Conservation (phyloP, 2,797 vertebrate species). For the Chaenodraco wilsoni region DNA sequence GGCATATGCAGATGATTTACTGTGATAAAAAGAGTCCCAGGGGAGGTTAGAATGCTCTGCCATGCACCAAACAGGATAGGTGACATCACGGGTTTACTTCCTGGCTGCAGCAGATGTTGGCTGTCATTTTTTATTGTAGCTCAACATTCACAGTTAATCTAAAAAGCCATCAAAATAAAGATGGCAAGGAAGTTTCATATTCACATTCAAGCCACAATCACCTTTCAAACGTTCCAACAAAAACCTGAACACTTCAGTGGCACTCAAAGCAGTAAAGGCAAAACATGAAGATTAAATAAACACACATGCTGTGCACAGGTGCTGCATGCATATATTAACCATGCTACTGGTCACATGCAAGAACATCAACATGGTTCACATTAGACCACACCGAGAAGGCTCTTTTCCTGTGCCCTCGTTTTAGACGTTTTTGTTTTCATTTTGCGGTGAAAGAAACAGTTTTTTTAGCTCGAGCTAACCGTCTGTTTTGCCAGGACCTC, state of each 20-base stretch:
- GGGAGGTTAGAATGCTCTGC: constrained; percentile 26
- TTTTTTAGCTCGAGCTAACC: constrained; percentile 53
- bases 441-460: constrained; percentile 58
- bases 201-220: constrained; percentile 26
- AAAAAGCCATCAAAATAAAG: constrained; percentile 4
- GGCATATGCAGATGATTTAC: constrained; percentile 37
- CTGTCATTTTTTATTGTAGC: constrained; percentile 32
- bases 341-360: constrained; percentile 5
- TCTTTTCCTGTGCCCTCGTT: constrained; percentile 58
- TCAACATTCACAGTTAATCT: constrained; percentile 7
- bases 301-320: constrained; percentile 23
- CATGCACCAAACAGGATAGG: background rate
- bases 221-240: constrained; percentile 16
- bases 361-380: constrained; percentile 31
- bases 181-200: constrained; percentile 3
- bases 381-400: constrained; percentile 50
- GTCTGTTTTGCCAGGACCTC: constrained; percentile 62
- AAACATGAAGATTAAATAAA: constrained; percentile 26
- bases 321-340: constrained; percentile 2
- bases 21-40: constrained; percentile 27
- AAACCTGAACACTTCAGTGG: constrained; percentile 15
- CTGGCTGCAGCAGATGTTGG: constrained; percentile 35
- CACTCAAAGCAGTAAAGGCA: constrained; percentile 22
- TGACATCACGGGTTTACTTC: constrained; percentile 43
- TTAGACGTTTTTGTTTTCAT: constrained; percentile 65